phyloP scores from a whole-genome alignment of 2,888 invertebrate species.

The Polietes domitor region DNA sequence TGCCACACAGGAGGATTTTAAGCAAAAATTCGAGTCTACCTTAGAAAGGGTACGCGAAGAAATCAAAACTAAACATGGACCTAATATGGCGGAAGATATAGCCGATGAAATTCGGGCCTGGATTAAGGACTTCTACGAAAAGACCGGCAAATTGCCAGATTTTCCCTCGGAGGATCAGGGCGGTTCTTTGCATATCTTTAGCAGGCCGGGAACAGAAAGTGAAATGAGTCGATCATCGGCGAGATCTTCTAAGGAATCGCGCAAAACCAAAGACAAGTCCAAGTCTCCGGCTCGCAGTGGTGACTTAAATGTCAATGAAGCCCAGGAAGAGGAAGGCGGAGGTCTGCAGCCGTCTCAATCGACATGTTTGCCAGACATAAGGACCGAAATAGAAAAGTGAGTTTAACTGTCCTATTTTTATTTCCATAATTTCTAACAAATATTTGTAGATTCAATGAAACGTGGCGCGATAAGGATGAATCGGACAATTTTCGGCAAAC shows the following conservation, averaged over 20 bases:
- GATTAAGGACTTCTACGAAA: constrained; percentile 91
- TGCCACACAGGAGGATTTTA: constrained; percentile 85
- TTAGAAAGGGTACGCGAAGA: constrained; percentile 84
- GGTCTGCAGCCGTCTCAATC: constrained; percentile 86
- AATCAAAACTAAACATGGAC: constrained; percentile 87
- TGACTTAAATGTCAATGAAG: constrained; percentile 84
- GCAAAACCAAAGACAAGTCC: constrained; percentile 88
- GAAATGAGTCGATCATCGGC: constrained; percentile 90
- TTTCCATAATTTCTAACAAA: neutral
- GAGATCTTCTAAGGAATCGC: constrained; percentile 89
- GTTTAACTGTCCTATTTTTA: constrained; percentile 33
- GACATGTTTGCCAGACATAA: constrained; percentile 87
- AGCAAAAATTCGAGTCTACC: constrained; percentile 87
- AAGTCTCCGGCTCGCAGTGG: constrained; percentile 82
- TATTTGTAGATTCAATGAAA: constrained; percentile 85
- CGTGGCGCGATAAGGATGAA: constrained; percentile 92
- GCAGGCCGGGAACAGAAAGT: constrained; percentile 90
- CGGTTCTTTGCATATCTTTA: constrained; percentile 92
- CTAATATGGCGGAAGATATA: constrained; percentile 91
- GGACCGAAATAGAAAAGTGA: constrained; percentile 88
- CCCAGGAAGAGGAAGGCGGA: constrained; percentile 81
- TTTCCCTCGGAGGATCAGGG: constrained; percentile 95
- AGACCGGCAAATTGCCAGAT: constrained; percentile 93
- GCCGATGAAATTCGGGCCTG: constrained; percentile 93
- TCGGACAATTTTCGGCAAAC: constrained; percentile 87